Base-by-base conservation (phyloP, 2,888 invertebrate genomes). In the Endomychus coccineus region DNA sequence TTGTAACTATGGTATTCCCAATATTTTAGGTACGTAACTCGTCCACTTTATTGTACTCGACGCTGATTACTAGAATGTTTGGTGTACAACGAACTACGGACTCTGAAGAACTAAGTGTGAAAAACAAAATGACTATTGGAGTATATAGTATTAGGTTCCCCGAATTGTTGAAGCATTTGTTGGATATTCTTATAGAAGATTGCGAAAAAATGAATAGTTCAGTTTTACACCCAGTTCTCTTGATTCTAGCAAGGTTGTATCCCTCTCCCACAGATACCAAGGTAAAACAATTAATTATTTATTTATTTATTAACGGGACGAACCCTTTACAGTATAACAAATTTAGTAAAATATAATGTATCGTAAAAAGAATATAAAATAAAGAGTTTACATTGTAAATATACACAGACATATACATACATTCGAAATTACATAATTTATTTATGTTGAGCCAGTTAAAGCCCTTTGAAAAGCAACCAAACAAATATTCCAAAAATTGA, bases 1-100 rank as follows among this genome's bases (percentile, higher is more conserved):
- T 7, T 25, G 6, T 10, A 25, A 25, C n/a, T 25, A 7, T 25
- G 7, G 25, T 25, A 7, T 25, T 25, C 7, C 25, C 10, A 5
- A 7, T 25, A 10, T 25, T 10, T 25, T 9, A 83, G 83, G 83
- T 85, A 58, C 74, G 89, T 42, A 96, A 95, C 64, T 81, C 90
- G 0, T 80, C 89, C 0, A 88, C 90, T 1, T 66, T 95, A 35
- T 66, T 95, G 33, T 84, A 90, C 59, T 80, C 87, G 41, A 77
- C 91, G 2, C 70, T 96, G 19, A 77, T 89, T 55, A 80, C 80
- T 27, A 74, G 94, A 45, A 80, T 89, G 46, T 94, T 96, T 70
- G 95, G 95, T 2, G 91, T 90, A 12, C 73, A 74, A 51, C 70
- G 83, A 34, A 71, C 73, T 0, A 71, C 73, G 25, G 73, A 74